These are phyloP conservation scores for Flabesymbios commensalis DNA, from an alignment of 2,888 invertebrate species.

Conservation along the genomic window DNA sequence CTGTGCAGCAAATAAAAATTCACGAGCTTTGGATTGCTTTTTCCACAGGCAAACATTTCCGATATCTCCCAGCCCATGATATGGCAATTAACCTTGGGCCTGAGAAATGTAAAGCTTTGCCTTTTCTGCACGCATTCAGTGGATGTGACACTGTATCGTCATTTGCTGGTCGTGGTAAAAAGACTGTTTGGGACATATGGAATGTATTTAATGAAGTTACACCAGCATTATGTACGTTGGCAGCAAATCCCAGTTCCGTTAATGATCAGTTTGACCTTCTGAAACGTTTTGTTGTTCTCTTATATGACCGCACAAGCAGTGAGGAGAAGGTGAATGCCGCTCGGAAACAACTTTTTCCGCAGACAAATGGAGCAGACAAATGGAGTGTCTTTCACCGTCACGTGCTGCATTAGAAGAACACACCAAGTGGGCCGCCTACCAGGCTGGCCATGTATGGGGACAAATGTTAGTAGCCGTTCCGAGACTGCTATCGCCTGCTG, in stretches of 20 bases:
- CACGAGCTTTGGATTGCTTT: constrained; percentile 27
- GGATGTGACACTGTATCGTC: constrained; percentile 28
- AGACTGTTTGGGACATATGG: constrained; percentile 21
- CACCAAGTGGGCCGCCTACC: constrained; percentile 22
- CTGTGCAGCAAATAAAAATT: background rate
- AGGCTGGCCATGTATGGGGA: constrained; percentile 26
- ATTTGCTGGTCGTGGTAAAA: constrained; percentile 9
- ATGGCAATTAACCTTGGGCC: constrained; percentile 18
- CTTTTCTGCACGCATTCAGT: too few species aligned
- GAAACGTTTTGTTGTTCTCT: constrained; percentile 32
- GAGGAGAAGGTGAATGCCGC: constrained; percentile 24
- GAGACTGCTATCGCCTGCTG: constrained; percentile 1
- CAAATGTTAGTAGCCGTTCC: background rate
- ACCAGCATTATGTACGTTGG: background rate
- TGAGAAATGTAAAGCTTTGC: constrained; percentile 8
- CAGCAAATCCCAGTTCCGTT: too few species aligned
- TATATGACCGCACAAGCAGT: constrained; percentile 31
- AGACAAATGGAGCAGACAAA: constrained; percentile 5
- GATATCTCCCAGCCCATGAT: constrained; percentile 28
- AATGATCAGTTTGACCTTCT: too few species aligned
- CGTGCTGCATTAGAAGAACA: constrained; percentile 31
- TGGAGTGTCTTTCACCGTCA: constrained; percentile 32
- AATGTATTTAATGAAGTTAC: constrained; percentile 2
- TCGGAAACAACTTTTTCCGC: constrained; percentile 27
- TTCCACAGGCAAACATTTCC: constrained; percentile 20